Percentiles rank a stretch among this genome's conserved stretches.
These are phyloP conservation scores for Strigamia maritima DNA, from an alignment of 2,888 invertebrate species.

Conservation along the genomic window DNA sequence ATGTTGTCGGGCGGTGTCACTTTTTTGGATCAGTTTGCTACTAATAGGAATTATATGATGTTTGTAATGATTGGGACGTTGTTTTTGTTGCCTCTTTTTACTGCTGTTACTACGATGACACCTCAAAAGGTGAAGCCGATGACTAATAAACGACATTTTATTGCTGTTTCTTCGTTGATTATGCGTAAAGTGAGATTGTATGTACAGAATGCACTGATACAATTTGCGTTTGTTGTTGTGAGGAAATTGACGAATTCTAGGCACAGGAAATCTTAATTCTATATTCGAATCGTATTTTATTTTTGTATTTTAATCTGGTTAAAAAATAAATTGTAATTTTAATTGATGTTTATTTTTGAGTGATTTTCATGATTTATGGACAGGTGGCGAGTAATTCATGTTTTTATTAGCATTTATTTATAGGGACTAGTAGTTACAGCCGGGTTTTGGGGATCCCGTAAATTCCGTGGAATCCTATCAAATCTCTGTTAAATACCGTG, in stretches of 20 bases:
- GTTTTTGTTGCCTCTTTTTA: conserved; percentile 42
- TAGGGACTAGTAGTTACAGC: too few relatives aligned
- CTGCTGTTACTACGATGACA: conserved; percentile 42
- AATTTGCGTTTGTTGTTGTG: neutral
- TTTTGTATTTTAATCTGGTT: too few relatives aligned
- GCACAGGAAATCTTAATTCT: neutral
- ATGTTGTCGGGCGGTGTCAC: conserved; percentile 37
- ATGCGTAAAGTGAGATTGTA: neutral
- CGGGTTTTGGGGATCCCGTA: too few relatives aligned
- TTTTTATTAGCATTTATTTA: too few relatives aligned
- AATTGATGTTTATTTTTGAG: too few relatives aligned
- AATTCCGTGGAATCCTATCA: too few relatives aligned
- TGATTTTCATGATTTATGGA: too few relatives aligned
- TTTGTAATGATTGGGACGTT: conserved; percentile 42
- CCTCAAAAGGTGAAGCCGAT: conserved; percentile 2
- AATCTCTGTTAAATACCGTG: too few relatives aligned
- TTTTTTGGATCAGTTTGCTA: conserved; percentile 41
- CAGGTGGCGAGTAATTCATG: too few relatives aligned
- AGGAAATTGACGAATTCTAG: neutral
- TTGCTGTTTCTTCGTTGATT: neutral
- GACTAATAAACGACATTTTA: neutral
- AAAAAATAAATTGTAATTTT: too few relatives aligned
- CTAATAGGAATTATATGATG: conserved; percentile 42
- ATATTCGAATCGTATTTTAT: too few relatives aligned
- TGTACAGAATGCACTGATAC: neutral